A percentile compares a stretch with the other conserved stretches of the same genome.
These are phyloP conservation scores for Sepiola atlantica DNA, from an alignment of 2,888 invertebrate species.

Conservation along the genomic window DNA sequence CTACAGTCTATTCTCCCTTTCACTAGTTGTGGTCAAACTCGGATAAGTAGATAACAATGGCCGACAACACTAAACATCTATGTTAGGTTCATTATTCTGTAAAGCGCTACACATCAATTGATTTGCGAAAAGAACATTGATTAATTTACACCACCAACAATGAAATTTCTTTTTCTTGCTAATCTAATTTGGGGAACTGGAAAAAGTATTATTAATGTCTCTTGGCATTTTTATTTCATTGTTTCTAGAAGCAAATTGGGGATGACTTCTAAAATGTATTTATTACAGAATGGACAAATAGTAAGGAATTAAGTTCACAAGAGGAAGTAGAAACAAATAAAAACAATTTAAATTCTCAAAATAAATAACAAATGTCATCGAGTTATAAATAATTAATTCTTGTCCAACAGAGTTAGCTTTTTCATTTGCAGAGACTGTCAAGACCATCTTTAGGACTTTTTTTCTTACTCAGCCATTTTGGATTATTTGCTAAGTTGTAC, in stretches of 20 bases:
- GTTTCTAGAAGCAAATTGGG: background rate
- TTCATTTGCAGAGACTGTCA: background rate
- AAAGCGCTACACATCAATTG: background rate
- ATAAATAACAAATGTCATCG: background rate
- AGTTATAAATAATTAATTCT: background rate
- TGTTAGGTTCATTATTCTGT: too few species aligned
- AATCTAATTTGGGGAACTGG: background rate
- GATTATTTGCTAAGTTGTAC: background rate
- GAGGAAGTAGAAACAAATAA: background rate
- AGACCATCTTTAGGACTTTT: background rate
- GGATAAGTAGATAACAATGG: too few species aligned
- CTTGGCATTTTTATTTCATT: background rate
- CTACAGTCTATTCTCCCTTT: too few species aligned
- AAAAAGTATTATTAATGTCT: background rate
- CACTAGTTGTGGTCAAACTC: too few species aligned
- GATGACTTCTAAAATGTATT: background rate
- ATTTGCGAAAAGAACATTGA: background rate
- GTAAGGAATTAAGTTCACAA: background rate
- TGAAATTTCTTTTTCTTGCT: background rate
- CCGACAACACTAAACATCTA: too few species aligned
- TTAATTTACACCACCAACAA: background rate
- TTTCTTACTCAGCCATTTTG: background rate
- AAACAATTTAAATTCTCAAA: background rate
- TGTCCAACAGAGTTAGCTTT: background rate
- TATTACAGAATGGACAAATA: background rate